phyloP scores from a whole-genome alignment of 2,797 vertebrate genomes.

The Lates japonicus region DNA sequence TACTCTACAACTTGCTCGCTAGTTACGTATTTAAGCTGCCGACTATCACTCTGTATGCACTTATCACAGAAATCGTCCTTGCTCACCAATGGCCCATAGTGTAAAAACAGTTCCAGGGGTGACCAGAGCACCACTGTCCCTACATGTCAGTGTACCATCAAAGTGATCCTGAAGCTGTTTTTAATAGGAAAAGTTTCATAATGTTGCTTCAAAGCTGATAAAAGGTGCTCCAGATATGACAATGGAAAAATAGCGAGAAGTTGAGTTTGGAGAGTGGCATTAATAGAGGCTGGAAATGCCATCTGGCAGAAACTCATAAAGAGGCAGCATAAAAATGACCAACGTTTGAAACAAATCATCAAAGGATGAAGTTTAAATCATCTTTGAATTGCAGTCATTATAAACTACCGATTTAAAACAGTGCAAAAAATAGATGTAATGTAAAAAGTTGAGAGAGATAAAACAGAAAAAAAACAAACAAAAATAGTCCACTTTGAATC shows the following conservation, averaged over 20 bases:
- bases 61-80: no score
- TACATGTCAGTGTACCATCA: no score
- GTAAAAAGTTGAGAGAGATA: slow-evolving; percentile 1
- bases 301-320: slow-evolving; percentile 7
- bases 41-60: no score
- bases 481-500: slow-evolving; percentile 34
- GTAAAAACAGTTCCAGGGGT: no score
- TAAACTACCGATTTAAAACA: slow-evolving; percentile 4
- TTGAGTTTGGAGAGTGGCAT: slow-evolving; percentile 5
- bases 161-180: no score
- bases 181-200: no score
- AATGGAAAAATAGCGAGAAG: background rate
- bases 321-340: background rate
- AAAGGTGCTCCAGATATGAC: background rate
- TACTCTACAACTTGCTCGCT: no score
- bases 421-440: background rate
- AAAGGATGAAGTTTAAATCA: background rate
- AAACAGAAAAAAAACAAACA: background rate
- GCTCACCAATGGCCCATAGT: no score
- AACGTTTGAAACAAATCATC: background rate
- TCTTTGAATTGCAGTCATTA: background rate
- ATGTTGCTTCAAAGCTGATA: no score
- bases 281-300: background rate
- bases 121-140: no score
- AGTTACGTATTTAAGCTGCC: no score